Conservation (phyloP, 2,888 invertebrate genomes). For the Tigriopus californicus region DNA sequence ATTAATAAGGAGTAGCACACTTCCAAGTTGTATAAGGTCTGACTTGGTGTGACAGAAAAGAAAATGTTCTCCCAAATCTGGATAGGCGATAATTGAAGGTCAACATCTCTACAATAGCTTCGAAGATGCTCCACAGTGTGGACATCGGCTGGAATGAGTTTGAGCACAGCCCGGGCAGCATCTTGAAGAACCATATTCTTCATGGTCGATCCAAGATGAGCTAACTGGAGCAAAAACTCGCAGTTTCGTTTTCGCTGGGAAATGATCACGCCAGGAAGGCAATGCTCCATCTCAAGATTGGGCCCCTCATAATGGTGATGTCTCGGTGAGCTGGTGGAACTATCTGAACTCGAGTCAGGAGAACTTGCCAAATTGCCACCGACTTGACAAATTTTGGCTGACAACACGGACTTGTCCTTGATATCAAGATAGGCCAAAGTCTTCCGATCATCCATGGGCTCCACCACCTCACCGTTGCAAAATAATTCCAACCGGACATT, state of each 20-base stretch:
- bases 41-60: slow-evolving; percentile 47
- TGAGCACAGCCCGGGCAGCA: slow-evolving; percentile 55
- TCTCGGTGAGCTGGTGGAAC: slow-evolving; percentile 79
- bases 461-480: slow-evolving; percentile 35
- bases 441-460: slow-evolving; percentile 68
- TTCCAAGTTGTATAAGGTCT: slow-evolving; percentile 51
- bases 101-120: neutral
- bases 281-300: slow-evolving; percentile 63
- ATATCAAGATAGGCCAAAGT: slow-evolving; percentile 65
- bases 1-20: slow-evolving; percentile 65
- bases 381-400: slow-evolving; percentile 54
- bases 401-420: slow-evolving; percentile 52
- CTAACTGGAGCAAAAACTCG: slow-evolving; percentile 56
- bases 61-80: slow-evolving; percentile 39
- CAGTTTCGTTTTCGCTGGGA: slow-evolving; percentile 25
- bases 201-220: slow-evolving; percentile 66
- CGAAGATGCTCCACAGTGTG: slow-evolving; percentile 28
- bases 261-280: slow-evolving; percentile 66
- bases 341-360: slow-evolving; percentile 83
- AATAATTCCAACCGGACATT: neutral
- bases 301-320: slow-evolving; percentile 55
- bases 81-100: no score
- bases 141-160: slow-evolving; percentile 57
- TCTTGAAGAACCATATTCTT: slow-evolving; percentile 61
- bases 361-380: slow-evolving; percentile 45